Base-by-base conservation (phyloP, 2,888 invertebrate genomes). In the Chirona hameri region DNA sequence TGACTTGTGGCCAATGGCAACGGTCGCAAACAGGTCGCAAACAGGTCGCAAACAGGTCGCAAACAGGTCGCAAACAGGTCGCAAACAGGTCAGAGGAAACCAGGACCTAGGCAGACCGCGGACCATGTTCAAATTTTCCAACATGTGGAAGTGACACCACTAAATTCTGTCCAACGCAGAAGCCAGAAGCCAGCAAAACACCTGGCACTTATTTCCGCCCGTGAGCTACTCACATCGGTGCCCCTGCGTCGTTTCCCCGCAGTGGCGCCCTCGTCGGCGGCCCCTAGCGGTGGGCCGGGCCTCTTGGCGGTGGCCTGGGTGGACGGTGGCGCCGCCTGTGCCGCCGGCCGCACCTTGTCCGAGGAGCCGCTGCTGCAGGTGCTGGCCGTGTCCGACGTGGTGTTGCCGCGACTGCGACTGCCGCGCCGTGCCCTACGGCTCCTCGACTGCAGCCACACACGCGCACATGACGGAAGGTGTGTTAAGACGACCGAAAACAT, bases 301-400 rank as follows among this genome's bases (percentile, higher is more conserved):
- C 72, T 15, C 76, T 76, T 76, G 55, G 85, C 85, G 12, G 84
- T 84, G 1, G 15, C 52, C 27, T 84, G 84, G 21, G 83, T 82
- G 1, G 84, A 83, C 55, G 83, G 84, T 21, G 84, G 69, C 27
- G 84, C 79, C n/a, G 52, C 29, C 52, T n/a, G 29, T 14, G 60
- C 24, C 14, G 76, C 29, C 31, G 82, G 55, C 79, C 83, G 82
- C n/a, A 83, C 82, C 24, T 82, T 81, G 80, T 84, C 83, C 18
- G 85, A 84, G 15, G 85, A 85, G 55, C 83, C 83, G 10, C 83
- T 84, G 2, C 83, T 82, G 72, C 83, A 83, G 48, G 83, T 84
- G 46, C 84, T 84, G n/a, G 83, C 83, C 39, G 83, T 83, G 31
- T 81, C 79, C 52, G 84, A 83, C 15, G 83, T 84, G 10, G 85